Conservation (phyloP, 1,140 invertebrate species). For the Dufourea novaeangliae region DNA sequence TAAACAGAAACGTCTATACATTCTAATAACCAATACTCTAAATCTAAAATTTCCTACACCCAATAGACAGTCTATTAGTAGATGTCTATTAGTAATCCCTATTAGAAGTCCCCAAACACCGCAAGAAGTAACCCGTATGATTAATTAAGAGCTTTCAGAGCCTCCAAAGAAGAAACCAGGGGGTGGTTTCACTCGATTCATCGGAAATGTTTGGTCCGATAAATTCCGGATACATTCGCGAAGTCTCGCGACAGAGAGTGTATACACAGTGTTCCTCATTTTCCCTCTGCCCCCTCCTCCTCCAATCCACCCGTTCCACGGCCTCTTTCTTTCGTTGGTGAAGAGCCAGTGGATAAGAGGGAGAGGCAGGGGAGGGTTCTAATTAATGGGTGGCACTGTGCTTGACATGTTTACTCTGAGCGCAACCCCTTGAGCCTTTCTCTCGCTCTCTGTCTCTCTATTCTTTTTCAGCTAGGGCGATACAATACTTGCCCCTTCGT, state of each 20-base stretch:
- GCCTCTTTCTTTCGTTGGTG: conserved; percentile 58
- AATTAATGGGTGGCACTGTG: conserved; percentile 74
- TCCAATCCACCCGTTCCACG: not conserved
- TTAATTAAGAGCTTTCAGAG: conserved; percentile 46
- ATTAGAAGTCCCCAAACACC: no score
- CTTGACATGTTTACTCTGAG: conserved; percentile 76
- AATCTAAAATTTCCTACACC: no score
- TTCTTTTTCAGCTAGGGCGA: conserved; percentile 71
- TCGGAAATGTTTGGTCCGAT: conserved; percentile 46
- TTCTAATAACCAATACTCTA: no score
- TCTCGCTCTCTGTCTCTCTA: conserved; percentile 41
- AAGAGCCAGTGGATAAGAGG: conserved; percentile 38
- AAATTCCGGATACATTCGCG: conserved; percentile 54
- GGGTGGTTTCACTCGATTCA: conserved; percentile 42
- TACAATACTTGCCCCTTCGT: conserved; percentile 64
- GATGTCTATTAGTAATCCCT: no score
- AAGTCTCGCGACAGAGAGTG: conserved; percentile 11
- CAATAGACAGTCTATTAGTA: no score
- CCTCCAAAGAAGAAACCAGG: conserved; percentile 11
- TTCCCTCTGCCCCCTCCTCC: conserved; percentile 27
- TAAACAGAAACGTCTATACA: no score
- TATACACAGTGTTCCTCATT: conserved; percentile 7
- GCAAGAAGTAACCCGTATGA: not conserved
- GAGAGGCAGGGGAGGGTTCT: conserved; percentile 60
- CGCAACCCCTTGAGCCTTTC: conserved; percentile 67